Conservation (phyloP, 1,140 invertebrate genomes). For the Drosophila tropicalis region DNA sequence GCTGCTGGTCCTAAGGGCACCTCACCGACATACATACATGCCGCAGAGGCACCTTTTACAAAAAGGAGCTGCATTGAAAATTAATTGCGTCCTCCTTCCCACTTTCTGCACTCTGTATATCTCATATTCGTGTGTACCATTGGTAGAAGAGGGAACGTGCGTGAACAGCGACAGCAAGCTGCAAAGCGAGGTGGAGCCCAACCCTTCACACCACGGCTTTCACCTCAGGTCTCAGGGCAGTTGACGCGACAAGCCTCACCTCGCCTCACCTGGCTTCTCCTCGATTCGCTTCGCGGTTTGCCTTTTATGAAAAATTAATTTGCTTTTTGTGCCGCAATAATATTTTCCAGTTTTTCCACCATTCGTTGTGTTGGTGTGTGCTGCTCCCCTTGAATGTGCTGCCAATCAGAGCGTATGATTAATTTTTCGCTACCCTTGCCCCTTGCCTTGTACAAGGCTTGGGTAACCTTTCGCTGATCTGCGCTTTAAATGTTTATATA, state of each 20-base stretch:
- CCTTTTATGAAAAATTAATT: slow-evolving; percentile 82
- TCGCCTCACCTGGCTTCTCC: neutral
- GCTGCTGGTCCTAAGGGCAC: slow-evolving; percentile 42
- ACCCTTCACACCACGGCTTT: neutral
- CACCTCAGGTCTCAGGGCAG: slow-evolving; percentile 11
- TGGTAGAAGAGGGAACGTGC: slow-evolving; percentile 33
- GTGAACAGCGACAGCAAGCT: slow-evolving; percentile 33
- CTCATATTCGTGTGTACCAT: slow-evolving; percentile 7
- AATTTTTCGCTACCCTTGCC: slow-evolving; percentile 61
- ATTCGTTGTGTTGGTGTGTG: slow-evolving; percentile 36
- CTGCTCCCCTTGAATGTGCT: slow-evolving; percentile 63
- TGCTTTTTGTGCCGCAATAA: slow-evolving; percentile 78
- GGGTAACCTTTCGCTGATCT: slow-evolving; percentile 34
- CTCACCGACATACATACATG: slow-evolving; percentile 21
- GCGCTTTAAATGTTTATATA: neutral
- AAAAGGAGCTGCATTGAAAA: slow-evolving; percentile 74
- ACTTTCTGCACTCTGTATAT: slow-evolving; percentile 17
- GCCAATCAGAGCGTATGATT: slow-evolving; percentile 79
- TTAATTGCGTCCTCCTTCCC: slow-evolving; percentile 61
- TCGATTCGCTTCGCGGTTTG: slow-evolving; percentile 51
- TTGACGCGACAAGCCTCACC: neutral
- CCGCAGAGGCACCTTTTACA: slow-evolving; percentile 38
- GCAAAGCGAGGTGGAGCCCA: neutral
- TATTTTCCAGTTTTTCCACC: slow-evolving; percentile 50
- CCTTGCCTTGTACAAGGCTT: slow-evolving; percentile 21